Conservation (phyloP, 2,888 invertebrate genomes). For the Mycalesis mineus region DNA sequence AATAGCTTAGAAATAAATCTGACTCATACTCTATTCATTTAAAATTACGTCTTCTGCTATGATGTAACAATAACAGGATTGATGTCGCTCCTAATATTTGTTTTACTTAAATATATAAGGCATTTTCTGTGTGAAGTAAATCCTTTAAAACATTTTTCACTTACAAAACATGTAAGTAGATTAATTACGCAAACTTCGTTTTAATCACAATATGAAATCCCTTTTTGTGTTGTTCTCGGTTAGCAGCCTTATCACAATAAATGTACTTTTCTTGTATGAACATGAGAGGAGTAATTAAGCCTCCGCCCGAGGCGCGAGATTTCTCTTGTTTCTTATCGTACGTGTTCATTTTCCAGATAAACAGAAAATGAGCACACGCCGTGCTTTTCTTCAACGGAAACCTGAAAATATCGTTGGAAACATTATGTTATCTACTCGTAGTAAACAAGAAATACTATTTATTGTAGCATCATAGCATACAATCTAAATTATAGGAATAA, state of each 20-base stretch:
- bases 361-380: slow-evolving; percentile 20
- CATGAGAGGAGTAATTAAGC: slow-evolving; percentile 23
- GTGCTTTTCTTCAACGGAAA: slow-evolving; percentile 5
- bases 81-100: no score
- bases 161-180: no score
- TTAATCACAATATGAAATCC: background rate
- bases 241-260: slow-evolving; percentile 9
- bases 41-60: no score
- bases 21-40: no score
- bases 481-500: no score
- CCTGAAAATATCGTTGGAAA: background rate
- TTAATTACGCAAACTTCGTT: background rate
- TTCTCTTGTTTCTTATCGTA: slow-evolving; percentile 15
- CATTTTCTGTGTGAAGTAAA: no score
- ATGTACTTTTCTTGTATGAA: slow-evolving; percentile 13
- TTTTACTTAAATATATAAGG: no score
- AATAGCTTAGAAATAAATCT: no score
- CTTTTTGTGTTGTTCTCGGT: background rate
- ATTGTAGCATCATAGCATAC: no score
- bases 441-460: no score
- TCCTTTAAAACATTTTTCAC: no score
- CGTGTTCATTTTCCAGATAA: slow-evolving; percentile 23
- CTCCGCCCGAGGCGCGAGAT: slow-evolving; percentile 19
- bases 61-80: no score
- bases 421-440: background rate